Evolutionary conservation across 1,140 invertebrate species (phyloP).

Genomic region (Neelides sp.): DNA sequence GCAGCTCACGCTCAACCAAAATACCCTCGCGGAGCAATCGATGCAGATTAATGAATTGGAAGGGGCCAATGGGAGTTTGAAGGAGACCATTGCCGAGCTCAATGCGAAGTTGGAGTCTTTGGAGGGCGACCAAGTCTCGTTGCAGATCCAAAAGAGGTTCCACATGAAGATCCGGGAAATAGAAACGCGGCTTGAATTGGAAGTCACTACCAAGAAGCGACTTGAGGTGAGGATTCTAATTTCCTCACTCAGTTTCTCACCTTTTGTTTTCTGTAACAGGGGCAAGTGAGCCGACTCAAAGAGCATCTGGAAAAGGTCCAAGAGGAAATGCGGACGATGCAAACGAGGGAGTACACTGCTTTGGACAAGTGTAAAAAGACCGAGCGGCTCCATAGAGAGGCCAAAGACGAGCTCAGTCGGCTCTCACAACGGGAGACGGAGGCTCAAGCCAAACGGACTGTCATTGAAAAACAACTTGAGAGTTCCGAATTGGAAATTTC

Average conservation of each 20-base stretch:
- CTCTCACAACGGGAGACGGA: slow-evolving; percentile 56
- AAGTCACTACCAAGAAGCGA: slow-evolving; percentile 66
- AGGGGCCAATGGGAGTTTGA: slow-evolving; percentile 57
- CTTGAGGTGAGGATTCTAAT: slow-evolving; percentile 49
- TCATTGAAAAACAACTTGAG: slow-evolving; percentile 56
- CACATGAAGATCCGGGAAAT: slow-evolving; percentile 74
- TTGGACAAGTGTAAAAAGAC: slow-evolving; percentile 62
- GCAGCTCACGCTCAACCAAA: slow-evolving; percentile 71
- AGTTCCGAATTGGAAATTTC: slow-evolving; percentile 49
- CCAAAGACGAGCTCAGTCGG: slow-evolving; percentile 55
- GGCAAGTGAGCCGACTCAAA: slow-evolving; percentile 63
- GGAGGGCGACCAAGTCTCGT: slow-evolving; percentile 64
- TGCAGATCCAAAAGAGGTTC: slow-evolving; percentile 50
- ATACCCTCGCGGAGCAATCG: slow-evolving; percentile 62
- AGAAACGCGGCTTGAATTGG: slow-evolving; percentile 76
- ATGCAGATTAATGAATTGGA: slow-evolving; percentile 64
- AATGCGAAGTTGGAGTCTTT: slow-evolving; percentile 59
- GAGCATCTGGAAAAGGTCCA: slow-evolving; percentile 69
- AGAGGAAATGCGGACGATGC: slow-evolving; percentile 54
- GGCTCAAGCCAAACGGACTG: slow-evolving; percentile 50
- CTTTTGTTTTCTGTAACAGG: too few relatives aligned
- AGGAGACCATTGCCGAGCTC: slow-evolving; percentile 63
- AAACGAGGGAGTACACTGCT: slow-evolving; percentile 55
- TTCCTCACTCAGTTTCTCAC: slow-evolving; percentile 13
- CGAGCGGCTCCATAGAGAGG: slow-evolving; percentile 53